Evolutionary conservation across 2,888 invertebrate genomes (phyloP).

Genomic region (Quadriops clusia): DNA sequence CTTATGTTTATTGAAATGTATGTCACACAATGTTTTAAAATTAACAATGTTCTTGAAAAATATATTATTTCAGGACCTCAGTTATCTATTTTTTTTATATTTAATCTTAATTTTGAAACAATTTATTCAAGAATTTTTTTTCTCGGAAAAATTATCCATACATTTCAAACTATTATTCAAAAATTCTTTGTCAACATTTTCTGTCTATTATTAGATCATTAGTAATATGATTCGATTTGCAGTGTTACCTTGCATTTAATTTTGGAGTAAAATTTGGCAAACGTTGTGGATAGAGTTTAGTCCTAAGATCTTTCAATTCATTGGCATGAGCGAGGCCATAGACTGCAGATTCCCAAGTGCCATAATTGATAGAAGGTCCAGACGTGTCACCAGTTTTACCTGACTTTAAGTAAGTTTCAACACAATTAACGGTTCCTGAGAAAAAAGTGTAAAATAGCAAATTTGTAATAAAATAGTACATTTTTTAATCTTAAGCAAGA

Average conservation of each 20-base stretch:
- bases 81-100: too few species aligned
- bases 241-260: slow-evolving; percentile 44
- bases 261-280: slow-evolving; percentile 52
- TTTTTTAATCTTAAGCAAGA: too few species aligned
- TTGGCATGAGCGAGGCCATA: slow-evolving; percentile 55
- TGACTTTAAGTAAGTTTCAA: slow-evolving; percentile 51
- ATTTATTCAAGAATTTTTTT: too few species aligned
- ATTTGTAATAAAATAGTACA: neutral
- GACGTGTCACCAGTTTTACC: slow-evolving; percentile 24
- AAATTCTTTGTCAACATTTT: too few species aligned
- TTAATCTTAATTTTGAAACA: too few species aligned
- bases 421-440: slow-evolving; percentile 60
- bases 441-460: neutral
- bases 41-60: too few species aligned
- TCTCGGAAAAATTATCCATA: too few species aligned
- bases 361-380: slow-evolving; percentile 57
- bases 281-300: slow-evolving; percentile 52
- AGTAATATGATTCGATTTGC: too few species aligned
- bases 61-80: too few species aligned
- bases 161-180: neutral
- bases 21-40: too few species aligned
- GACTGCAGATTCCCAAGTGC: slow-evolving; percentile 83
- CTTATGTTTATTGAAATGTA: too few species aligned
- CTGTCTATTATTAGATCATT: too few species aligned
- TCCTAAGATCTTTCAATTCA: slow-evolving; percentile 54